A percentile compares a stretch with the other conserved stretches of the same genome.
Evolutionary conservation across 1,140 invertebrate species (phyloP).

Genomic region (Scylla paramamosain): DNA sequence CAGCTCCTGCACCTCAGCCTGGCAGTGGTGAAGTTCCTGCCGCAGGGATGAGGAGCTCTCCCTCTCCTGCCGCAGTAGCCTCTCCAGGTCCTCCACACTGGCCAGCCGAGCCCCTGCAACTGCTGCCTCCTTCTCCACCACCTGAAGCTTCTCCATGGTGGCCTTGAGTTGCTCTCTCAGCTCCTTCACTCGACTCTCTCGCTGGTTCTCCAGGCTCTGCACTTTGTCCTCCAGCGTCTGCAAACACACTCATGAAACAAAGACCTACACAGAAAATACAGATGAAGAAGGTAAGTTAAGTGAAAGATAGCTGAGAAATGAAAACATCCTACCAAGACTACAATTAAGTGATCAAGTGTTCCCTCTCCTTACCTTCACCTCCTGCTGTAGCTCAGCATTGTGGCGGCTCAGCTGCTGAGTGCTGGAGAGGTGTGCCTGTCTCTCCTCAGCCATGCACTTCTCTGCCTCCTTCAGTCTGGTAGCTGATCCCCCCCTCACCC

Average conservation of each 20-base stretch:
- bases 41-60: constrained; percentile 2
- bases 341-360: too few relatives aligned
- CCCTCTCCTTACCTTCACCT: constrained; percentile 40
- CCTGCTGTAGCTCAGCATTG: constrained; percentile 52
- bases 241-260: not conserved
- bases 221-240: constrained; percentile 41
- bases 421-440: constrained; percentile 29
- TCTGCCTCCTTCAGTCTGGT: constrained; percentile 51
- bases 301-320: too few relatives aligned
- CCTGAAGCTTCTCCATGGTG: constrained; percentile 36
- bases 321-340: too few relatives aligned
- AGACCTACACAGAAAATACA: not conserved
- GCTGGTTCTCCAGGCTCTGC: not conserved
- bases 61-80: constrained; percentile 37
- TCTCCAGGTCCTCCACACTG: constrained; percentile 31
- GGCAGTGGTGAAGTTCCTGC: constrained; percentile 42
- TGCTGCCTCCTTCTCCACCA: constrained; percentile 37
- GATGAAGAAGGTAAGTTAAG: too few relatives aligned
- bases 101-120: constrained; percentile 42
- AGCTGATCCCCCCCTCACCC: constrained; percentile 30
- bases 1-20: constrained; percentile 44
- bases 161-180: not conserved
- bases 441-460: constrained; percentile 41
- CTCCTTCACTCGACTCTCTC: not conserved
- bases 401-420: constrained; percentile 49